phyloP scores from a whole-genome alignment of 2,797 vertebrate genomes.

The Podarcis lilfordi region DNA sequence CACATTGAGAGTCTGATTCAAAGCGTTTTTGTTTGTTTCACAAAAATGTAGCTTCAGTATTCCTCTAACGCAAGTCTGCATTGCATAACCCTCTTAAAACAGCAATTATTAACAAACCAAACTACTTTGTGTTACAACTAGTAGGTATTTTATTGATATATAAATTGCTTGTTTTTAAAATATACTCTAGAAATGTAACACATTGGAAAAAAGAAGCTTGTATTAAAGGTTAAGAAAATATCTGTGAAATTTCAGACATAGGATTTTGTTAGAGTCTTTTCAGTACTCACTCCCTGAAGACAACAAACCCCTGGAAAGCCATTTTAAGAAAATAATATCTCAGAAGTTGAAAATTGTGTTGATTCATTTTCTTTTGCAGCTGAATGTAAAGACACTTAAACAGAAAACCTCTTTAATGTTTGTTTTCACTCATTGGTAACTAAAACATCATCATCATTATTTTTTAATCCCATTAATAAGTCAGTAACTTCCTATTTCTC shows the following conservation, averaged over 20 bases:
- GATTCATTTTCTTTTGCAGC: background rate
- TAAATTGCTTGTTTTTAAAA: background rate
- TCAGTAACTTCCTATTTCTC: background rate
- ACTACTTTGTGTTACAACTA: no score
- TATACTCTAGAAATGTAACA: background rate
- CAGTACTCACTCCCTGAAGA: background rate
- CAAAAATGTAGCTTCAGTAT: background rate
- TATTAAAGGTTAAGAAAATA: background rate
- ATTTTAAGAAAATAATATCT: background rate
- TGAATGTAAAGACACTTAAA: background rate
- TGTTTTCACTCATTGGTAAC: background rate
- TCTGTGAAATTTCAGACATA: background rate
- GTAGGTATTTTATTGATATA: no score
- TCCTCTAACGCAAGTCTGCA: background rate
- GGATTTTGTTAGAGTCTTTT: background rate
- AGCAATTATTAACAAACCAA: slow-evolving; percentile 4
- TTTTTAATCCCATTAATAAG: background rate
- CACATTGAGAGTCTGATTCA: slow-evolving; percentile 5
- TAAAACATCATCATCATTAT: background rate
- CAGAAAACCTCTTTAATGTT: background rate
- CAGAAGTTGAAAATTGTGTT: background rate
- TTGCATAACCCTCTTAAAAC: background rate
- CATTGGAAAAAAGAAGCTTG: background rate
- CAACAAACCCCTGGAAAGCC: background rate
- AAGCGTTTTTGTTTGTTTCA: background rate